Evolutionary conservation across 2,797 vertebrate genomes (phyloP), one percentile per base, ranked within the genome.

Genomic region (Furcifer pardalis): DNA sequence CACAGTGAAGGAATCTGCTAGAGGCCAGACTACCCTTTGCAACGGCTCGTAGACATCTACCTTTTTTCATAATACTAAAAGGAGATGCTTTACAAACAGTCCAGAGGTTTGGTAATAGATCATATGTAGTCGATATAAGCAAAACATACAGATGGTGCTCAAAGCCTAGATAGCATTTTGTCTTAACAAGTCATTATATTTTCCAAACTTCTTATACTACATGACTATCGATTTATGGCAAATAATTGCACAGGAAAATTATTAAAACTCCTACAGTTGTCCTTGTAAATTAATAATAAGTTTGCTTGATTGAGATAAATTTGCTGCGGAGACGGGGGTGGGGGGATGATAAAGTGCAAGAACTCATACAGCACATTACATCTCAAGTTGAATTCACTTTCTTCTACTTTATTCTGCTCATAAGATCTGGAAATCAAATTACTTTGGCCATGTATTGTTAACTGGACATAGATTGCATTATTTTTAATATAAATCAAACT

Each of bases 401-500:
- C 90, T 95, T 96, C 94, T 86, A 95, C 94, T 94, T 96, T 96
- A 96, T 97, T 96, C 95, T 96, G 97, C 96, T 96, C 96, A 94
- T 96, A 97, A 97, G 96, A 97, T 96, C 96, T 93, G 94, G 92
- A 97, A 97, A 97, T 97, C 96, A 96, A 88, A 97, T 97, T 97
- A 97, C 96, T 96, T 95, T 96, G 96, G 94, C 96, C 96, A 97
- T 97, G 96, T 97, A 97, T 97, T 97, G 96, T 97, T 97, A 97
- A 97, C 97, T 97, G 96, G 95, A 95, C 95, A 96, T 96, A 96
- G 96, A 97, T 96, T 97, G 97, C 96, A 97, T 97, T 97, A 97
- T 96, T 96, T 96, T 96, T 95, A 95, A 97, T 97, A 97, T 97
- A 97, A 97, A 97, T 97, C 97, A 97, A 97, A 97, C 96, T 96